Base-by-base conservation (phyloP, 2,797 vertebrate genomes). In the Heterohyrax brucei region DNA sequence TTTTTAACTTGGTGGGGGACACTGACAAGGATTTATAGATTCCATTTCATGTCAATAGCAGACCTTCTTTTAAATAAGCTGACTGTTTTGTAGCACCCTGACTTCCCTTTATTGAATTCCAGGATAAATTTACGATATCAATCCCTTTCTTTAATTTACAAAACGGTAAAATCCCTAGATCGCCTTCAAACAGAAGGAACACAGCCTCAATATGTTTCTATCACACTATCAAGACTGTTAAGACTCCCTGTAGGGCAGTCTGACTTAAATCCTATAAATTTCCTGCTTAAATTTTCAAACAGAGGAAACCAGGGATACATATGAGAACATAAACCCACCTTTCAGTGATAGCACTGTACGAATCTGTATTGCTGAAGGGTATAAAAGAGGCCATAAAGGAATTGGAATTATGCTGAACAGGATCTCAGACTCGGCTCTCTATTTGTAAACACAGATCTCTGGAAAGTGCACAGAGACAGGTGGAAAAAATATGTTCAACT, bases 211-310 rank as follows among this genome's bases (percentile, higher is more conserved):
- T 97, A 95, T 96, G 97, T 96, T 97, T 97, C 94, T 96, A 94
- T 97, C 90, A 19, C 82, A 66, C 97, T 94, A 80, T 79, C 87
- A 97, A 97, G 89, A 93, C 73, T 78, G 93, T 97, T 97, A 98
- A 96, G 97, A 94, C 95, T 97, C 97, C 97, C 97, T 44, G 1
- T 53, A 95, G 97, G 33, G 95, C 87, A 96, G 95, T 98, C 97
- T 89, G 75, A 94, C 96, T 96, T 97, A 97, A 96, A 94, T 93
- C 89, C 95, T 97, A 97, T 97, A 97, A 97, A 98, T 98, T 97
- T 97, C 91, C 96, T 97, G 93, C 97, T 97, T 97, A 97, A 94
- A 97, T 96, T 97, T 98, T 96, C 97, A 97, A 97, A 96, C 90
- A 95, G 82, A 90, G 96, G 97, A 93, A 95, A 91, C 89, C 64